Evolutionary conservation across 64 coral and sea anemone genomes (phyloP).

Genomic region (Pachyseris speciosa): DNA sequence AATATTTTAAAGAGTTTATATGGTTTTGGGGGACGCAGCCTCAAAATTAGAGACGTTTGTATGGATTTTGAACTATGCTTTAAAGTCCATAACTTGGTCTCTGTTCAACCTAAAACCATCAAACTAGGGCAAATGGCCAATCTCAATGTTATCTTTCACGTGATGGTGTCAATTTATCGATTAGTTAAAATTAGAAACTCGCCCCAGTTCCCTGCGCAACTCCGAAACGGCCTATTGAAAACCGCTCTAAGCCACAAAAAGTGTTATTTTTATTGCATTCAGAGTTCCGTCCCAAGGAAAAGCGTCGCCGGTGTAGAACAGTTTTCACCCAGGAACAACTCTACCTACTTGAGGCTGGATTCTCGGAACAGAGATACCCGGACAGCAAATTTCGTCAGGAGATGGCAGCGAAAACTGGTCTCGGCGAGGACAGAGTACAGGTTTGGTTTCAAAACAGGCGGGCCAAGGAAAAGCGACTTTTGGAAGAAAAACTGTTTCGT

Average conservation of each 20-base stretch:
- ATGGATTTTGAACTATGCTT: too few species aligned
- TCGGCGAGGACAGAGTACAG: slow-evolving; percentile 87
- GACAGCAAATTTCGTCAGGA: slow-evolving; percentile 76
- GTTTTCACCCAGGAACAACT: slow-evolving; percentile 87
- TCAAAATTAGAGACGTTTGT: too few species aligned
- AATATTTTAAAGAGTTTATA: too few species aligned
- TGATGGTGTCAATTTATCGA: too few species aligned
- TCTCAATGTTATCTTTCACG: too few species aligned
- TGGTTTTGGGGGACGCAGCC: too few species aligned
- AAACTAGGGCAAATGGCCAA: too few species aligned
- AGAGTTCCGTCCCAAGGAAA: slow-evolving; percentile 83
- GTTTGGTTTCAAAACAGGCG: slow-evolving; percentile 98
- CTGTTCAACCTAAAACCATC: too few species aligned
- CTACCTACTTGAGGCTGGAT: slow-evolving; percentile 72
- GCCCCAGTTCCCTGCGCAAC: too few species aligned
- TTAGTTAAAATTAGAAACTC: too few species aligned
- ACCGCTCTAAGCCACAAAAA: neutral
- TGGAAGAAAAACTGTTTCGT: slow-evolving; percentile 72
- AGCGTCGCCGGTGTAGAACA: slow-evolving; percentile 83
- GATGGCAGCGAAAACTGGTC: slow-evolving; percentile 75
- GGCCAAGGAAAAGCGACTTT: slow-evolving; percentile 83
- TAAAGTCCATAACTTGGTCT: too few species aligned
- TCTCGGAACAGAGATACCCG: slow-evolving; percentile 74
- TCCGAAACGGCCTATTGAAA: too few species aligned
- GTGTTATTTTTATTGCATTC: neutral